Base-by-base conservation (phyloP, 2,797 vertebrate genomes). In the Manis crassicaudata region DNA sequence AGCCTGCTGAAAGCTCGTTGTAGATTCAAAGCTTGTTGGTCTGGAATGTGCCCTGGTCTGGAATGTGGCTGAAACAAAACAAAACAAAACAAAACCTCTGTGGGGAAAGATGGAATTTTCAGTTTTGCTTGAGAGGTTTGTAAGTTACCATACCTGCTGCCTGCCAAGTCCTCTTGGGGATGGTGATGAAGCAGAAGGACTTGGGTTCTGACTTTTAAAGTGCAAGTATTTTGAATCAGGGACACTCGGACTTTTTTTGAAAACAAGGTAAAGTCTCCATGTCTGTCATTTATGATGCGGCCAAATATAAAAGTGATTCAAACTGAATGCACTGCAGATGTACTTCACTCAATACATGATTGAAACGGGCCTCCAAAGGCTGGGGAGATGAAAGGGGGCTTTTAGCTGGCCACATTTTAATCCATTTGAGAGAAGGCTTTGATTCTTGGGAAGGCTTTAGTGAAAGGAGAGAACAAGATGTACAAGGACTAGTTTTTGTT, bases 401-500 rank as follows among this genome's bases (percentile, higher is more conserved):
- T 21, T 43, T 14, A 35, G 35, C n/a, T 8, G 12, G 65, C 54
- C 83, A 23, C 1, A 17, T 77, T 81, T 18, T 90, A 10, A 40
- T 16, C 17, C 7, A 3, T 16, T 32, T 68, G 37, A 37, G 27
- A 88, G 63, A 54, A 52, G 18, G 35, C 52, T 20, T 94, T 83
- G 63, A 29, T 60, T 76, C 50, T 81, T 13, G 35, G 40, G 79
- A 73, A 89, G 40, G 1, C 25, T 56, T 70, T 27, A 25, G 27
- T 67, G 32, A 50, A 70, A 88, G 27, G 76, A 87, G 75, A 91
- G 75, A 87, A 94, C 32, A 52, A 62, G 82, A 85, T 63, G 32
- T 37, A 6, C 35, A 56, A 87, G 68, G 68, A 35, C 9, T 23
- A 0, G 6, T n/a, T 73, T 94, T 76, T 32, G 65, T 29, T 82